Percentiles rank a stretch among this genome's conserved stretches.
Conservation (phyloP, 2,888 invertebrate genomes). For the Protophormia terraenovae region DNA sequence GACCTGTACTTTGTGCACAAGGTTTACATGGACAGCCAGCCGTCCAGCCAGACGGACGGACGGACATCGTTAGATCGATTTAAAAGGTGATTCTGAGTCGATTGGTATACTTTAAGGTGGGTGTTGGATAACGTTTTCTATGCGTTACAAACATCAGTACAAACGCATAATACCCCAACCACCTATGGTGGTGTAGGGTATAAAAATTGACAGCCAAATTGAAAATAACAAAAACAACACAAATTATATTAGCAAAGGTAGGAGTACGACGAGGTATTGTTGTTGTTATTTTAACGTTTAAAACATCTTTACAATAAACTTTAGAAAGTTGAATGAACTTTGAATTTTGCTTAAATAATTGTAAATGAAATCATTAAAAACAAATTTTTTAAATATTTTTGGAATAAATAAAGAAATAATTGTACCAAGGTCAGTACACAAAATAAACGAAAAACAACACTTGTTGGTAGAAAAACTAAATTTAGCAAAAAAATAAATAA, state of each 20-base stretch:
- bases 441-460: constrained; percentile 30
- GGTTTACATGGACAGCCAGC: too few relatives aligned
- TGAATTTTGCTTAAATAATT: not conserved
- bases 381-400: not conserved
- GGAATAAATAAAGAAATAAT: constrained; percentile 18
- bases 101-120: too few relatives aligned
- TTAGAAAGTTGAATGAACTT: constrained; percentile 63
- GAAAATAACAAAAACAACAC: not conserved
- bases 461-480: constrained; percentile 4
- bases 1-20: too few relatives aligned
- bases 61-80: too few relatives aligned
- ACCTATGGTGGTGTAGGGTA: too few relatives aligned
- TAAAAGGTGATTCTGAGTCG: too few relatives aligned
- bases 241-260: constrained; percentile 3
- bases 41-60: too few relatives aligned
- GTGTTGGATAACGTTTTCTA: too few relatives aligned
- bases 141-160: too few relatives aligned
- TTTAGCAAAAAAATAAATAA: not conserved
- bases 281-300: not conserved
- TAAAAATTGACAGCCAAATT: not conserved
- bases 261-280: not conserved
- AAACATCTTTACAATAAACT: not conserved
- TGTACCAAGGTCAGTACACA: constrained; percentile 55
- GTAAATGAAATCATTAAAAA: not conserved
- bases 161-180: too few relatives aligned